These are phyloP conservation scores for Heterocephalus glaber DNA, from an alignment of 2,113 vertebrate species.

Conservation along the genomic window DNA sequence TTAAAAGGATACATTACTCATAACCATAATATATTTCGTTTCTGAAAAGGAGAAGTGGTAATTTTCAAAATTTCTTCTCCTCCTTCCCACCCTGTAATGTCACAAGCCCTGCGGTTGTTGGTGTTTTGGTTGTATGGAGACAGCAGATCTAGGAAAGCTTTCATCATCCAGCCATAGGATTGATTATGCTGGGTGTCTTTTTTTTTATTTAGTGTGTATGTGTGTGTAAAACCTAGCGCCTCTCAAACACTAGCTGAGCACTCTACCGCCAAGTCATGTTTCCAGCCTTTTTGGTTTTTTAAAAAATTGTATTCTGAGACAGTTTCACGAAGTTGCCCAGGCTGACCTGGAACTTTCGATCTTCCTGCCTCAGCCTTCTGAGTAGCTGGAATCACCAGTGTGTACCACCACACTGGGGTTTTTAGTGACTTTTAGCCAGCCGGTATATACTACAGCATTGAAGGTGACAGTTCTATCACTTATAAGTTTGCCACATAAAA, in stretches of 20 bases:
- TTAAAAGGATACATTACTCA: conserved; percentile 49
- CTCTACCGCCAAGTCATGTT: background rate
- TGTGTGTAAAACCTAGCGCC: background rate
- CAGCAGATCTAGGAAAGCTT: conserved; percentile 55
- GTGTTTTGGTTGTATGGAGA: background rate
- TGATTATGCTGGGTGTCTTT: fast-evolving
- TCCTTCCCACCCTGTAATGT: background rate
- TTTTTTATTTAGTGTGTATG: background rate
- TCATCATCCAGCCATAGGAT: background rate
- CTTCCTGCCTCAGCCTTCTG: background rate
- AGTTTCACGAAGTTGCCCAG: background rate
- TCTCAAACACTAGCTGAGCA: background rate
- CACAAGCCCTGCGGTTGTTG: background rate
- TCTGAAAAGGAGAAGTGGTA: conserved; percentile 63
- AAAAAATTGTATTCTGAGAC: background rate
- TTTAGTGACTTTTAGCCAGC: background rate
- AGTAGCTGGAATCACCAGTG: background rate
- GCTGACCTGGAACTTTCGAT: background rate
- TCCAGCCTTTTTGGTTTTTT: background rate
- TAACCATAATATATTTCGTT: conserved; percentile 33
- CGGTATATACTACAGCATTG: background rate
- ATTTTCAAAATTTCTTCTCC: background rate
- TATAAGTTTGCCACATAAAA: background rate
- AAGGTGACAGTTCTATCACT: background rate
- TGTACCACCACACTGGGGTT: background rate